Evolutionary conservation across 2,888 invertebrate genomes (phyloP).

Genomic region (Ichneumon xanthorius): DNA sequence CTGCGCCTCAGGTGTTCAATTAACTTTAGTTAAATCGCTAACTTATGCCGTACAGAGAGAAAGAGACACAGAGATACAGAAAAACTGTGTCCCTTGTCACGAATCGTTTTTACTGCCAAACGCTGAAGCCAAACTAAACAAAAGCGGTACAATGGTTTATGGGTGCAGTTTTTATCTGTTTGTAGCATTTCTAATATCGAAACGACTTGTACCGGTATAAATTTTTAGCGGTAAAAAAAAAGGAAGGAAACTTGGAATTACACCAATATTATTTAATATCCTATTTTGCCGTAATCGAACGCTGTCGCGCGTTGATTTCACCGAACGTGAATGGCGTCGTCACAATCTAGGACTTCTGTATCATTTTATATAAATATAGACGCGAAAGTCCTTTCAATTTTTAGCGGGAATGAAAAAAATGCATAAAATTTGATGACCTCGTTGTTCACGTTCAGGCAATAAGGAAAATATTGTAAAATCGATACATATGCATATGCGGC

Average conservation of each 20-base stretch:
- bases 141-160: conserved; percentile 53
- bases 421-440: not conserved
- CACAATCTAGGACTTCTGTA: conserved; percentile 46
- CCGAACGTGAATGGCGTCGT: conserved; percentile 56
- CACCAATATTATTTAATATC: conserved; percentile 23
- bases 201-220: conserved; percentile 33
- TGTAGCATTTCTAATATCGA: conserved; percentile 52
- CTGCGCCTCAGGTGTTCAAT: conserved; percentile 49
- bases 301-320: conserved; percentile 9
- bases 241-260: conserved; percentile 34
- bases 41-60: conserved; percentile 18
- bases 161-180: conserved; percentile 45
- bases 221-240: conserved; percentile 24
- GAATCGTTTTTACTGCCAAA: conserved; percentile 64
- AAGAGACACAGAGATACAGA: conserved; percentile 4
- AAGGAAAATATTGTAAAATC: conserved; percentile 32
- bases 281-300: conserved; percentile 18
- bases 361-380: conserved; percentile 40
- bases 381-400: conserved; percentile 40
- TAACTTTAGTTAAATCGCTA: conserved; percentile 35
- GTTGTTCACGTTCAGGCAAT: conserved; percentile 17
- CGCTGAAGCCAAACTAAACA: conserved; percentile 62
- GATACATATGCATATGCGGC: conserved; percentile 21
- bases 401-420: conserved; percentile 6
- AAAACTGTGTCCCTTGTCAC: conserved; percentile 40